Evolutionary conservation across 1,140 invertebrate species (phyloP), one percentile per base, ranked within the genome.

Genomic region (Drosophila paulistorum): DNA sequence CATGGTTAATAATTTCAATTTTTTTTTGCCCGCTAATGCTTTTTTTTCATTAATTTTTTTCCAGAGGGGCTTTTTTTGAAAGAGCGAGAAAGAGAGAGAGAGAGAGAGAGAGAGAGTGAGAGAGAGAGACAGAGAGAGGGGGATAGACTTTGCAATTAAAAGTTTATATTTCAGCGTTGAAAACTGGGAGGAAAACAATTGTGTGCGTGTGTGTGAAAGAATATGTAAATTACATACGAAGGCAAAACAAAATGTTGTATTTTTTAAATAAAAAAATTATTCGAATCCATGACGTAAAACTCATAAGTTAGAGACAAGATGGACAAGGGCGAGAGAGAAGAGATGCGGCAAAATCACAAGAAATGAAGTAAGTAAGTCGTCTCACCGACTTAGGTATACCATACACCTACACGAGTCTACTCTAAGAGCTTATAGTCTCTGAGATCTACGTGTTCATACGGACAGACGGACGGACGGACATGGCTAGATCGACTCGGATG

Each of bases 91-190:
- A 39, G 37, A 13, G 11, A 39, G 35, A 67, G 9, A 37, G 11
- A 11, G 37, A 13, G 11, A 39, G 37, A 30, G 6, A 26, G n/a
- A n/a, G 0, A 26, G 23, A 4, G 23, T 3, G 10, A 39, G 37
- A 39, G 4, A 39, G 37, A 13, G 11, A 39, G 35, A 67, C n/a
- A 37, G 11, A 11, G 37, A 13, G 11, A 39, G 37, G 3, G 0
- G 10, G 9, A 37, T 9, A 37, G 26, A 64, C 61, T 78, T 78
- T 78, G 72, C 76, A 78, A 78, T 78, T 78, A 78, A 78, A 78
- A 75, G 63, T 74, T 77, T 75, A 17, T 45, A 26, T 64, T 64
- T 64, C 20, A 35, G 11, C 39, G 20, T 4, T 11, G 13, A 51
- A 65, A 59, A 55, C 11, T 6, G 9, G 11, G 6, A 66, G 48